Evolutionary conservation across 2,888 invertebrate genomes (phyloP).

Genomic region (Dynastes hyllus): DNA sequence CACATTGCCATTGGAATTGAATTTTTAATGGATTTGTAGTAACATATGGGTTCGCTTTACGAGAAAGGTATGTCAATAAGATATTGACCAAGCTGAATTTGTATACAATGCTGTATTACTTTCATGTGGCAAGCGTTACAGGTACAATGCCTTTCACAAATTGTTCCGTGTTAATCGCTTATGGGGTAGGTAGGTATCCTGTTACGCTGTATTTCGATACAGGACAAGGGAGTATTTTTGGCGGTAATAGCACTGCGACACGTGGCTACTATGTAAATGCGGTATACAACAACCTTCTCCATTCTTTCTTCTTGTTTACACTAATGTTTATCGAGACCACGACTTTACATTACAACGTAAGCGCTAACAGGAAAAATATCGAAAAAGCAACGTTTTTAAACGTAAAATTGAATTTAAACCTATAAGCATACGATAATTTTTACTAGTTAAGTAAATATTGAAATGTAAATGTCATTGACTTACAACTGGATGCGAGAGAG

Average conservation of each 20-base stretch:
- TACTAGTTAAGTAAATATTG: not conserved
- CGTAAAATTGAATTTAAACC: conserved; percentile 15
- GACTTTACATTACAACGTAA: not conserved
- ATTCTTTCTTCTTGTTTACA: conserved; percentile 31
- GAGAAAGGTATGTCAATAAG: not conserved
- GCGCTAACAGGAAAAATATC: not conserved
- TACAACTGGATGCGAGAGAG: not conserved
- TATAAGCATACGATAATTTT: conserved; percentile 10
- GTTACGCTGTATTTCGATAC: not conserved
- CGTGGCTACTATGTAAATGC: conserved; percentile 13
- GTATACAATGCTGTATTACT: not conserved
- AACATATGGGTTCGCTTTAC: conserved; percentile 6
- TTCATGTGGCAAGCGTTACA: not conserved
- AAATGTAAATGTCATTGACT: conserved; percentile 31
- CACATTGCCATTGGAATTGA: not conserved
- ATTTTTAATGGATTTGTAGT: conserved; percentile 10
- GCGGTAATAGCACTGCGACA: conserved; percentile 32
- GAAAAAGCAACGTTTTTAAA: conserved; percentile 17
- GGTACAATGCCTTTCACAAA: not conserved
- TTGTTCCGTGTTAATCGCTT: not conserved
- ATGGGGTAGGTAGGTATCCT: not conserved
- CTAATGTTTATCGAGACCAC: conserved; percentile 15
- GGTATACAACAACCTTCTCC: conserved; percentile 4
- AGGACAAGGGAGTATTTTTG: conserved; percentile 1
- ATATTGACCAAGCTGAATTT: not conserved